Base-by-base conservation (phyloP, 1,140 invertebrate species). In the Diorhabda elongata region DNA sequence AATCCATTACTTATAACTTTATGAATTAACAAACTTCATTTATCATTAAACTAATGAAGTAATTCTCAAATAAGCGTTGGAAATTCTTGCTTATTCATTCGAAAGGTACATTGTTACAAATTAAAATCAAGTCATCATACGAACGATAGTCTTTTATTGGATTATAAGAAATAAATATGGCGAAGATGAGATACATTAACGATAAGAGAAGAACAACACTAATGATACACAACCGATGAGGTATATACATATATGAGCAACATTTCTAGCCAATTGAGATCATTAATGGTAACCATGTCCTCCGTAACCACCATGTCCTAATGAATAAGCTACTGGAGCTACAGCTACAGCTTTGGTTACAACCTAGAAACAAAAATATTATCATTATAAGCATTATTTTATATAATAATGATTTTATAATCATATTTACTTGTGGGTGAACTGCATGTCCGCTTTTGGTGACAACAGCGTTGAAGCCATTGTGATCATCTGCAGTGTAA, bases 401-500 rank as follows among this genome's bases (percentile, higher is more conserved):
- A 26, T 26, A 26, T 26, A 26, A 26, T 26, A 26, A 26, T 26
- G 26, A 26, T 26, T 1, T 26, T 26, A 52, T 2, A 52, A 8
- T n/a, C 4, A 52, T n/a, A 6, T 26, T 43, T 7, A 61, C 59
- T 45, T 67, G 65, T 45, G 68, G 68, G 42, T 69, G 68, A 6
- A 67, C 69, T 42, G 64, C 62, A 45, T 70, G 69, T 61, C 70
- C 72, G 9, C 63, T 57, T 63, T 75, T 76, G 61, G 75, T 76
- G 52, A 83, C 81, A 41, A 81, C 78, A 52, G 69, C 69, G 58
- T 71, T 71, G 63, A 71, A 71, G 11, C 69, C 69, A 58, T 68
- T 71, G 58, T 71, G 82, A 3, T 84, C 81, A 78, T 87, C 86
- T 43, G 86, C 86, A 3, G 86, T 87, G 79, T 90, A 89, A 72